phyloP scores from a whole-genome alignment of 2,888 invertebrate genomes.

The Liodrosophila aerea region DNA sequence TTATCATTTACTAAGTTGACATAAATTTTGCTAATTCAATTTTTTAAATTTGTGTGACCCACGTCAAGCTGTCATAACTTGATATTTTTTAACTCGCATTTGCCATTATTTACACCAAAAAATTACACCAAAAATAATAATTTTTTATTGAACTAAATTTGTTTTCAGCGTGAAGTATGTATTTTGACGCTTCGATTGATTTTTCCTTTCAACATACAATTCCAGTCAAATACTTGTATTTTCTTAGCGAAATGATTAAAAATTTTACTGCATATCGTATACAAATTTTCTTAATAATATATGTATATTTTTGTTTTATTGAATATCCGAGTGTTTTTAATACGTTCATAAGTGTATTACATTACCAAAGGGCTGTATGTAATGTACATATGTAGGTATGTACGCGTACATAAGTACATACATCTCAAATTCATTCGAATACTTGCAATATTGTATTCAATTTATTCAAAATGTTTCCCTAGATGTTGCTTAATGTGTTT shows the following conservation, averaged over 20 bases:
- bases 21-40: slow-evolving; percentile 73
- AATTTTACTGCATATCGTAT: slow-evolving; percentile 66
- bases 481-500: slow-evolving; percentile 37
- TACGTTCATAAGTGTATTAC: slow-evolving; percentile 18
- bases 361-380: slow-evolving; percentile 48
- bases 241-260: slow-evolving; percentile 43
- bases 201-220: slow-evolving; percentile 30
- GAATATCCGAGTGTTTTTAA: slow-evolving; percentile 38
- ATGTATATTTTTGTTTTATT: slow-evolving; percentile 32
- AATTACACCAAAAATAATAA: slow-evolving; percentile 59
- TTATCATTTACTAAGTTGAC: slow-evolving; percentile 76
- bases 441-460: slow-evolving; percentile 30
- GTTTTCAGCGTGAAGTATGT: slow-evolving; percentile 10
- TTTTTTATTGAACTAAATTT: slow-evolving; percentile 49
- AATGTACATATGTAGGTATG: slow-evolving; percentile 39
- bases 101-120: slow-evolving; percentile 61
- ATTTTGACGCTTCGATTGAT: slow-evolving; percentile 13
- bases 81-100: slow-evolving; percentile 24
- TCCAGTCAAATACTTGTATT: slow-evolving; percentile 44
- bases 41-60: slow-evolving; percentile 56
- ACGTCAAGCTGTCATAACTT: slow-evolving; percentile 61
- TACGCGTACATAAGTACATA: not conserved
- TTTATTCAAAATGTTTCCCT: slow-evolving; percentile 52
- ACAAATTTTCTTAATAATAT: slow-evolving; percentile 55
- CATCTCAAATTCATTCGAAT: slow-evolving; percentile 20